Evolutionary conservation across 1,140 invertebrate genomes (phyloP).

Genomic region (Hylyphantes graminicola): DNA sequence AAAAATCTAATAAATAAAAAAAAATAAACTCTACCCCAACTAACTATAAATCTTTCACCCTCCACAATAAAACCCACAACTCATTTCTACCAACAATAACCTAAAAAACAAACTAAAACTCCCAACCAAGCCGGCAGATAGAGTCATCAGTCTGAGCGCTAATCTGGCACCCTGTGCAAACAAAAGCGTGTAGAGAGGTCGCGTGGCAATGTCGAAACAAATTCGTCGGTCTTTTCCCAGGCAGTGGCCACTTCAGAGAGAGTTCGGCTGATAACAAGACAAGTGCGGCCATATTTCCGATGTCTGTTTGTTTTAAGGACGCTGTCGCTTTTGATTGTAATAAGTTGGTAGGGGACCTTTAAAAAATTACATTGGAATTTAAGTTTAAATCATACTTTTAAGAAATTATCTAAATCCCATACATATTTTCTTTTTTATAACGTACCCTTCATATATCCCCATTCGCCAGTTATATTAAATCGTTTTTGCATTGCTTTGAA

Average conservation of each 20-base stretch:
- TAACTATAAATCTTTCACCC: no score
- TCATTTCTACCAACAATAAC: no score
- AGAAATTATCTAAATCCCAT: no score
- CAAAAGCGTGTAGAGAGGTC: not conserved
- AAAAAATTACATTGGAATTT: not conserved
- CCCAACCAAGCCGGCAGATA: not conserved
- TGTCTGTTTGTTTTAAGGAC: slow-evolving; percentile 26
- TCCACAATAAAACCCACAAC: no score
- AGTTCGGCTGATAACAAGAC: slow-evolving; percentile 23
- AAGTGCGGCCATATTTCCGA: slow-evolving; percentile 39
- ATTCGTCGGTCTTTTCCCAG: slow-evolving; percentile 30
- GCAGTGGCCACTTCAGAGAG: slow-evolving; percentile 28
- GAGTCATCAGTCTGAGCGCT: slow-evolving; percentile 4
- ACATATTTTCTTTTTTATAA: no score
- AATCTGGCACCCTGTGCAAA: slow-evolving; percentile 1
- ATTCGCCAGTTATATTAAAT: no score
- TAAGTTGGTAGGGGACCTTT: not conserved
- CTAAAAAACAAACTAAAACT: no score
- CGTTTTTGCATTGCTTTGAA: no score
- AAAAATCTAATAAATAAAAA: no score
- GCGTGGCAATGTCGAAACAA: slow-evolving; percentile 35
- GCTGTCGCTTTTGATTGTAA: slow-evolving; percentile 13
- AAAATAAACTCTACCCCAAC: no score
- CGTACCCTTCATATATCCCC: no score
- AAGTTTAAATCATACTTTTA: no score